phyloP scores from a whole-genome alignment of 2,113 vertebrate genomes.

The Hemibagrus wyckioides region DNA sequence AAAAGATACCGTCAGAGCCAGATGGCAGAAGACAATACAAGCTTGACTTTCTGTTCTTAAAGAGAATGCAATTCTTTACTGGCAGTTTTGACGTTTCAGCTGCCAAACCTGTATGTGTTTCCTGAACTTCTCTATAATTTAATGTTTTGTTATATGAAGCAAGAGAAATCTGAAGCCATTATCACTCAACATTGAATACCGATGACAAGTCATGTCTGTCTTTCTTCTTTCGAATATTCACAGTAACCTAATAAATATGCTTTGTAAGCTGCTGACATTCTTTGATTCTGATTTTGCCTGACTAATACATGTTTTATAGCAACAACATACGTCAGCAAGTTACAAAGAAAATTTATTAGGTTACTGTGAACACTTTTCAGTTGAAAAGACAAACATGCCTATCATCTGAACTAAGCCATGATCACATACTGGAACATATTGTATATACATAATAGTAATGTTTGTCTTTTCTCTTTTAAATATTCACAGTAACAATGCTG shows the following conservation, averaged over 20 bases:
- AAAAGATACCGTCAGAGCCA: conserved; percentile 18
- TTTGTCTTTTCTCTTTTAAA: neutral
- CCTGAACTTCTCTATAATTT: neutral
- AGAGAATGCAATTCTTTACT: conserved; percentile 2
- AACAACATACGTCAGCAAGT: neutral
- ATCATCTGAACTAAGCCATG: neutral
- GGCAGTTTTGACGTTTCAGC: neutral
- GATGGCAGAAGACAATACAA: neutral
- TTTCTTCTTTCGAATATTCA: neutral
- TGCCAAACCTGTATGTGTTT: neutral
- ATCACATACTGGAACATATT: neutral
- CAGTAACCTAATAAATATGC: conserved; percentile 1
- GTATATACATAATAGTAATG: neutral
- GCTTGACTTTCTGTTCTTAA: conserved; percentile 1
- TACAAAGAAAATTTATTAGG: neutral
- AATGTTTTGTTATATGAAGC: neutral
- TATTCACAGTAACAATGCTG: neutral
- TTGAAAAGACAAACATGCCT: neutral
- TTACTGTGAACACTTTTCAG: neutral
- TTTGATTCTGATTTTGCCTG: neutral
- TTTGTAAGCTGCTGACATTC: neutral
- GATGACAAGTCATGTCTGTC: neutral
- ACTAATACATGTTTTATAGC: neutral
- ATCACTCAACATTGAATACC: neutral
- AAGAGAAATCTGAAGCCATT: neutral